Conservation (phyloP, 2,888 invertebrate species). For the Acleris literana region DNA sequence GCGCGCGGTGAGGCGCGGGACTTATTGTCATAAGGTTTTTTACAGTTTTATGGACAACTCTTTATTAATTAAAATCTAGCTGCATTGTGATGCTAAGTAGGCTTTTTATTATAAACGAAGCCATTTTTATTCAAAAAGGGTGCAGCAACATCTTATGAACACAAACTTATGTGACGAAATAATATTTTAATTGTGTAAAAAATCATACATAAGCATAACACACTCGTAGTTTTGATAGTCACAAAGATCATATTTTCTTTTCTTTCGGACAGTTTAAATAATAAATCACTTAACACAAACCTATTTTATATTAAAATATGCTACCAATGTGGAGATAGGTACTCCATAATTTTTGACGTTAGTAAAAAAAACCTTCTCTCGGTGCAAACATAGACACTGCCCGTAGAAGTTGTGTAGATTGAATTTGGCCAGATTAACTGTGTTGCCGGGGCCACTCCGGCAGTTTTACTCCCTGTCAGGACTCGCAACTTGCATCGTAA, state of each 20-base stretch:
- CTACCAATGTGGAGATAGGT: too few relatives aligned
- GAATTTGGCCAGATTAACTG: slow-evolving; percentile 28
- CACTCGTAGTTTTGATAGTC: too few relatives aligned
- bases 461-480: slow-evolving; percentile 21
- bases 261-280: too few relatives aligned
- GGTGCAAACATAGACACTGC: slow-evolving; percentile 2
- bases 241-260: too few relatives aligned
- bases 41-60: slow-evolving; percentile 1
- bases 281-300: too few relatives aligned
- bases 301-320: too few relatives aligned
- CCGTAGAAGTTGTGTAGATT: slow-evolving; percentile 22
- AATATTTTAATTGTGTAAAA: too few relatives aligned
- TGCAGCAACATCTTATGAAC: neutral
- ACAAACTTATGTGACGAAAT: too few relatives aligned
- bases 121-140: neutral
- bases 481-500: slow-evolving; percentile 20
- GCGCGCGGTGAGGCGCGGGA: slow-evolving; percentile 43
- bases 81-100: slow-evolving; percentile 1
- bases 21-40: slow-evolving; percentile 30
- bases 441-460: slow-evolving; percentile 12
- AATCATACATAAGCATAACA: too few relatives aligned
- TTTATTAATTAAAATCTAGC: slow-evolving; percentile 18
- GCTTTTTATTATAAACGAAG: neutral
- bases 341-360: too few relatives aligned
- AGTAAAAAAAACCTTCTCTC: neutral